A percentile compares a stretch with the other conserved stretches of the same genome.
These are phyloP conservation scores for Agrotis ipsilon DNA, from an alignment of 2,888 invertebrate species.

Conservation along the genomic window DNA sequence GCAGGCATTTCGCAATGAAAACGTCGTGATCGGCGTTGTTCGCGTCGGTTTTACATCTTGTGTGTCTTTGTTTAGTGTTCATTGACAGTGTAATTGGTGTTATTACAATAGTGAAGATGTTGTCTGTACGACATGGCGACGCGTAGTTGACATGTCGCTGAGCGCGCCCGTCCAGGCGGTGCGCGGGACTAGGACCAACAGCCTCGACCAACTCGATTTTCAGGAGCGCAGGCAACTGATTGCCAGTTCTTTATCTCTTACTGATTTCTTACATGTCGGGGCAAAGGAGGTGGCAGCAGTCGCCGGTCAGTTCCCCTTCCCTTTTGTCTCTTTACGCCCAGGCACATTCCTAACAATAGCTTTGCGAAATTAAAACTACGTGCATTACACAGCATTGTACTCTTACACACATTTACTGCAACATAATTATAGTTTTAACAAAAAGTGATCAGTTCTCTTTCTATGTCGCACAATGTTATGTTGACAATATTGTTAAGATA, in stretches of 20 bases:
- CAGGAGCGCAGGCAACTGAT: conserved; percentile 97
- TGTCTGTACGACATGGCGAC: conserved; percentile 82
- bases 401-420: conserved; percentile 47
- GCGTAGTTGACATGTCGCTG: conserved; percentile 90
- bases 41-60: conserved; percentile 78
- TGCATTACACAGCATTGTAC: conserved; percentile 68
- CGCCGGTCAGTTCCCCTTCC: conserved; percentile 84
- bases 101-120: conserved; percentile 79
- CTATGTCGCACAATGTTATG: conserved; percentile 10
- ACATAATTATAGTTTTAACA: conserved; percentile 35
- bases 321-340: conserved; percentile 69
- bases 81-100: conserved; percentile 79
- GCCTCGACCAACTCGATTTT: conserved; percentile 97
- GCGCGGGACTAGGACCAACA: conserved; percentile 93
- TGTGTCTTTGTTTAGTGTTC: conserved; percentile 85
- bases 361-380: conserved; percentile 81
- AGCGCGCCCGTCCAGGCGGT: conserved; percentile 90
- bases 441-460: conserved; percentile 28
- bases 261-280: conserved; percentile 95
- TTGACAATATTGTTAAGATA: conserved; percentile 24
- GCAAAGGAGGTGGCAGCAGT: conserved; percentile 91
- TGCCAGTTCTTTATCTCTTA: conserved; percentile 96
- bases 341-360: conserved; percentile 84
- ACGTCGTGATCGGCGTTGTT: conserved; percentile 72
- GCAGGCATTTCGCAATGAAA: conserved; percentile 82